Evolutionary conservation across 2,888 invertebrate genomes (phyloP), one percentile per base, ranked within the genome.

Genomic region (Steinernema carpocapsae): DNA sequence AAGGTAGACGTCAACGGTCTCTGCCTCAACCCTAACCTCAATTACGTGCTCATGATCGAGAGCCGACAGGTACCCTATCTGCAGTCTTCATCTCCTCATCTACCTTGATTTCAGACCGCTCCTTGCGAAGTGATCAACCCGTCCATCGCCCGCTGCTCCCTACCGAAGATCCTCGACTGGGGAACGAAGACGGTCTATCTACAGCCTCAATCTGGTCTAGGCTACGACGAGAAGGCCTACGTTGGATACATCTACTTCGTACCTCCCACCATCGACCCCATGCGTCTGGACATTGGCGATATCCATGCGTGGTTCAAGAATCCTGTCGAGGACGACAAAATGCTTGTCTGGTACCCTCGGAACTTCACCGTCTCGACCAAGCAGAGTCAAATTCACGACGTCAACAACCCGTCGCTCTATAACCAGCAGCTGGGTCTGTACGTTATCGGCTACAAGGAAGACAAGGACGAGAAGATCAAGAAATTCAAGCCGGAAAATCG

Each of bases 1-100:
- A 92, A 95, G 73, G 94, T 99, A 48, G 96, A 97, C 87, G 93
- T 99, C 77, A 96, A 97, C 0, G 97, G 97, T 0, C 95, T 96
- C 12, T 99, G 97, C 88, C 94, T 97, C 88, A 91, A 92, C 79
- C 91, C 79, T 3, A 64, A 84, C 14, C 82, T 85, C 75, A 85
- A 83, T 10, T 87, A 87, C 77, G 81, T 84, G 73, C 78, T 87
- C 26, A 85, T 85, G 85, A 85, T 87, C 19, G 85, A 86, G 76
- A 82, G 85, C 76, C 76, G 86, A n/a, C n/a, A n/a, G n/a, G n/a
- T n/a, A n/a, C n/a, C n/a, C n/a, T n/a, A n/a, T n/a, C n/a, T n/a
- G n/a, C n/a, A n/a, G n/a, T n/a, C n/a, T n/a, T n/a, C n/a, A n/a
- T n/a, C n/a, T n/a, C n/a, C n/a, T n/a, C n/a, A n/a, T n/a, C n/a